Evolutionary conservation across 2,888 invertebrate genomes (phyloP), one percentile per base, ranked within the genome.

Genomic region (Tenthredo amoena): DNA sequence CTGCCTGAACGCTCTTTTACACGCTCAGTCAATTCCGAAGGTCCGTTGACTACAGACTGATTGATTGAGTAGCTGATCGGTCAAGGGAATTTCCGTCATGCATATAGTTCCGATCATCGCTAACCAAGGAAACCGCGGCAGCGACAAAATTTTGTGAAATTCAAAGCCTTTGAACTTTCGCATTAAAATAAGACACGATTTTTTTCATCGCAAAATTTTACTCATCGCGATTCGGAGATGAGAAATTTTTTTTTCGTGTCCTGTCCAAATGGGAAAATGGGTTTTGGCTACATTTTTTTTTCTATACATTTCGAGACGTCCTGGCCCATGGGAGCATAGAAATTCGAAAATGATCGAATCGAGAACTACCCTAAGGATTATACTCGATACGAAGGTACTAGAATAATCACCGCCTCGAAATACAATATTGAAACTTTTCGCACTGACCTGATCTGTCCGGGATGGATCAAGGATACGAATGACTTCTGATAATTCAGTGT

Each of bases 401-500:
- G 55, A n/a, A n/a, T n/a, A n/a, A 34, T 18, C 37, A 15, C 7
- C 71, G 26, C 1, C 18, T 47, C 58, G 15, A 34, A 55, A 34
- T n/a, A 79, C 12, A 37, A 0, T 40, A 15, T 43, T 26, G 10
- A 34, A 77, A 18, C 2, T 55, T 55, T 77, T 55, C 7, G 40
- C 9, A 85, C 82, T 82, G 1, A 71, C 85, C 79, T 85, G 82
- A 82, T 85, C 79, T 0, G 85, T 50, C 18, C 71, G 82, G 26
- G 50, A 40, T 40, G 79, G 71, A 12, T 85, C 85, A 77, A 85
- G 72, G 81, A 79, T 71, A 0, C 85, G 65, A 21, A 85, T 85
- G 40, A 82, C 85, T 26, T 85, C 85, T 21, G 85, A 82, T 9
- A 71, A 55, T 21, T 85, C 85, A n/a, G 85, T 81, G 12, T 85